phyloP scores from a whole-genome alignment of 2,888 invertebrate species.

The Lasioglossum marginatum region DNA sequence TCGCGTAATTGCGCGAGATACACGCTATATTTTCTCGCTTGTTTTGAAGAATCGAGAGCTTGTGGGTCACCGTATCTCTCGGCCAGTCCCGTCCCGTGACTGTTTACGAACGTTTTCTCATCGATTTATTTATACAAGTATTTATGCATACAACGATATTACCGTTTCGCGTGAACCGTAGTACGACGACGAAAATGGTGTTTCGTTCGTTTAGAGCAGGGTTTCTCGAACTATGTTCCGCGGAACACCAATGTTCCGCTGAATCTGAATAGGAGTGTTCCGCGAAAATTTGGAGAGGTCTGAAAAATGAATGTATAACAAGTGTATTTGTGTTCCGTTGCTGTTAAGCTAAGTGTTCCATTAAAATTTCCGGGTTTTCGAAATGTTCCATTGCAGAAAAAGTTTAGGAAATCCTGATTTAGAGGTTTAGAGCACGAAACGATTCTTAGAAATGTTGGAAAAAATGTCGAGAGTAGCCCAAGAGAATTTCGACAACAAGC shows the following conservation, averaged over 20 bases:
- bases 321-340: no score
- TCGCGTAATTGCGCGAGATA: neutral
- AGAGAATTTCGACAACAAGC: neutral
- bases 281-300: no score
- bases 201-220: neutral
- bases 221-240: no score
- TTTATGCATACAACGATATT: neutral
- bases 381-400: no score
- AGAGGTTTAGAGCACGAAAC: neutral
- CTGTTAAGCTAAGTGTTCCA: no score
- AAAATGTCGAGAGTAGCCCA: neutral
- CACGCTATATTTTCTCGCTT: conserved; percentile 4
- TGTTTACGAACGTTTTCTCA: conserved; percentile 53
- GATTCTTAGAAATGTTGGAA: neutral
- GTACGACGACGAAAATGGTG: neutral
- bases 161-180: neutral
- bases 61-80: conserved; percentile 16
- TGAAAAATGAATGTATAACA: no score
- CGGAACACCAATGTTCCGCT: no score
- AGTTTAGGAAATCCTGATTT: no score
- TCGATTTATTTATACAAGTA: conserved; percentile 59
- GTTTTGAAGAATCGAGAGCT: neutral
- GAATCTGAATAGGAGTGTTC: no score
- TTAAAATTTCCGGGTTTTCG: no score
- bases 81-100: neutral